Conservation (phyloP, 2,797 vertebrate species). For the Takifugu ocellatus region DNA sequence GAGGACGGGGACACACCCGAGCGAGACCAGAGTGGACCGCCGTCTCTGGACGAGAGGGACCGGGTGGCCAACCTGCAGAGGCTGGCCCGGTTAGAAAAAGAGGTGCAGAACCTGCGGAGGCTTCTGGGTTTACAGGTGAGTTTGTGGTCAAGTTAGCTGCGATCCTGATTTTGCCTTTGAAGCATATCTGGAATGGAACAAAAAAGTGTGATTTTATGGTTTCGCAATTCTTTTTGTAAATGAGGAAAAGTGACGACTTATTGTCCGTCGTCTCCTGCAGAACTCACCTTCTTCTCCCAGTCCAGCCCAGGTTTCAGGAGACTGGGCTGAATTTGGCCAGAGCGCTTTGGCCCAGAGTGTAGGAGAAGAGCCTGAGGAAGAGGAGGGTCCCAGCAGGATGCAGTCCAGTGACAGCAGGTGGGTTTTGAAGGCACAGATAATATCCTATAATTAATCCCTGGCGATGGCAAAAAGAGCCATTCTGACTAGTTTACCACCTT, state of each 20-base stretch:
- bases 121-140: conserved; percentile 62
- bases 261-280: conserved; percentile 21
- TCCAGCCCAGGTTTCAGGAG: not conserved
- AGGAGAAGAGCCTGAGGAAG: conserved; percentile 49
- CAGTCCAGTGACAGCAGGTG: conserved; percentile 60
- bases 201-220: too few species aligned
- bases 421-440: not conserved
- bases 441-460: too few species aligned
- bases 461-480: too few species aligned
- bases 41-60: conserved; percentile 33
- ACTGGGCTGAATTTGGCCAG: conserved; percentile 18
- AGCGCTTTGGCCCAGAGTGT: not conserved
- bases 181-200: too few species aligned
- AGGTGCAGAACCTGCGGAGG: conserved; percentile 54
- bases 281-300: conserved; percentile 36
- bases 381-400: conserved; percentile 59
- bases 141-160: not conserved
- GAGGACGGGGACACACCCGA: conserved; percentile 8
- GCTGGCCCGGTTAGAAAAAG: conserved; percentile 62
- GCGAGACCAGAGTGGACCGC: conserved; percentile 26
- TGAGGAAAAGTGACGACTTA: not conserved
- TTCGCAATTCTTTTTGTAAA: not conserved
- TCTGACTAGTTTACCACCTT: too few species aligned
- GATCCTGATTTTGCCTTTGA: too few species aligned
- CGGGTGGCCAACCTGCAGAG: conserved; percentile 40